These are phyloP conservation scores for Pseudomyrmex gracilis DNA, from an alignment of 1,140 invertebrate genomes.

Conservation along the genomic window DNA sequence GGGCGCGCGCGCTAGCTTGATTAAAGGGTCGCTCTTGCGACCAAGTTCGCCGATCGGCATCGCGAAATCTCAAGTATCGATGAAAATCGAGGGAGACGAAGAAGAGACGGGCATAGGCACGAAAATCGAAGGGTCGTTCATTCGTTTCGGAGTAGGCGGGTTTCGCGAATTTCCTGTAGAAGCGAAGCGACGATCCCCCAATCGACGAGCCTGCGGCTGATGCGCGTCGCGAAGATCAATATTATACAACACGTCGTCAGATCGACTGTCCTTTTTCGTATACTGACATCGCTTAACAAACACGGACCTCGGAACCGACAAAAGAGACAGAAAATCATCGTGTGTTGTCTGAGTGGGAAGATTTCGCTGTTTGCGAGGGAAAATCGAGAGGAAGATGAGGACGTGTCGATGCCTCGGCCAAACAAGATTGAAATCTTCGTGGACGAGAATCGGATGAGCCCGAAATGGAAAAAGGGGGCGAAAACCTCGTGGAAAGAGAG, in stretches of 20 bases:
- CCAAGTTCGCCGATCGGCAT: not conserved
- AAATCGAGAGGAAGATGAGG: slow-evolving; percentile 68
- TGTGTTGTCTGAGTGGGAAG: slow-evolving; percentile 15
- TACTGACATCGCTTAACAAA: slow-evolving; percentile 59
- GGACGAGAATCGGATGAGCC: slow-evolving; percentile 77
- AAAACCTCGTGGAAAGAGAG: slow-evolving; percentile 58
- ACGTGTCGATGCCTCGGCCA: slow-evolving; percentile 75
- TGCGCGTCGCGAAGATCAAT: slow-evolving; percentile 63
- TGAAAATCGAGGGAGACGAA: not conserved
- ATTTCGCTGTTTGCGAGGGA: slow-evolving; percentile 56
- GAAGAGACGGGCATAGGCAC: no score
- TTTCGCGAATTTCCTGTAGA: slow-evolving; percentile 74
- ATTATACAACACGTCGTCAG: not conserved
- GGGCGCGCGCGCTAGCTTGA: not conserved
- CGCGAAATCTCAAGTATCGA: slow-evolving; percentile 36
- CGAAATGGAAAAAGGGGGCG: slow-evolving; percentile 71
- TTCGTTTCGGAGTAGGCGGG: not conserved
- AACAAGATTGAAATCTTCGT: slow-evolving; percentile 81
- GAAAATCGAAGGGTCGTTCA: slow-evolving; percentile 56
- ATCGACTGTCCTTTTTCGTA: slow-evolving; percentile 57
- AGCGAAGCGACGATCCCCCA: slow-evolving; percentile 62
- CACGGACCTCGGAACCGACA: slow-evolving; percentile 31
- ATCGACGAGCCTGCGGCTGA: slow-evolving; percentile 45
- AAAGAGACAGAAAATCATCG: slow-evolving; percentile 18
- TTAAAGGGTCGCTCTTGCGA: not conserved